These are phyloP conservation scores for Pitangus sulphuratus DNA, from an alignment of 2,797 vertebrate genomes.

Conservation along the genomic window DNA sequence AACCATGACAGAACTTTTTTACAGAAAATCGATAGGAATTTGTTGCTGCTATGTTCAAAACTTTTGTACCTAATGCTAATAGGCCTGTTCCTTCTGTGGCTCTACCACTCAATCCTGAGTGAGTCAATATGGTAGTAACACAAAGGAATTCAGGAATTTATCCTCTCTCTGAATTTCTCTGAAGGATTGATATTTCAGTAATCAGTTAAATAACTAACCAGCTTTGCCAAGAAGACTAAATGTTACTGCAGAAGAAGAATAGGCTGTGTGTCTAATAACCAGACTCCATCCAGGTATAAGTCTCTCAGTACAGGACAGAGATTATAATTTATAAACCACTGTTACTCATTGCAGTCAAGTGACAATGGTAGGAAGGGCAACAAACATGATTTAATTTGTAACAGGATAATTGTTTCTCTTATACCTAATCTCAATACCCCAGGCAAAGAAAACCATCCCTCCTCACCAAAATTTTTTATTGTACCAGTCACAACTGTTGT, in stretches of 20 bases:
- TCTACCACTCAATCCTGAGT: neutral
- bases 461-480: neutral
- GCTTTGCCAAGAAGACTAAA: neutral
- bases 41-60: neutral
- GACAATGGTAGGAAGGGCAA: neutral
- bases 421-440: neutral
- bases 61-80: neutral
- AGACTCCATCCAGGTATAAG: neutral
- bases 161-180: neutral
- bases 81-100: neutral
- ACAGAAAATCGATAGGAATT: neutral
- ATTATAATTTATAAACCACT: neutral
- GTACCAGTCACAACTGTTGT: neutral
- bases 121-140: neutral
- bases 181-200: neutral
- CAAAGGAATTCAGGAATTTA: neutral
- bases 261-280: neutral
- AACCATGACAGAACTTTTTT: neutral
- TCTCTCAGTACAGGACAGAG: neutral
- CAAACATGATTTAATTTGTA: neutral
- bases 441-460: neutral
- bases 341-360: neutral
- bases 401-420: neutral
- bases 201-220: neutral
- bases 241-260: neutral